Conservation (phyloP, 2,888 invertebrate species). For the Agrilus cyanescens region DNA sequence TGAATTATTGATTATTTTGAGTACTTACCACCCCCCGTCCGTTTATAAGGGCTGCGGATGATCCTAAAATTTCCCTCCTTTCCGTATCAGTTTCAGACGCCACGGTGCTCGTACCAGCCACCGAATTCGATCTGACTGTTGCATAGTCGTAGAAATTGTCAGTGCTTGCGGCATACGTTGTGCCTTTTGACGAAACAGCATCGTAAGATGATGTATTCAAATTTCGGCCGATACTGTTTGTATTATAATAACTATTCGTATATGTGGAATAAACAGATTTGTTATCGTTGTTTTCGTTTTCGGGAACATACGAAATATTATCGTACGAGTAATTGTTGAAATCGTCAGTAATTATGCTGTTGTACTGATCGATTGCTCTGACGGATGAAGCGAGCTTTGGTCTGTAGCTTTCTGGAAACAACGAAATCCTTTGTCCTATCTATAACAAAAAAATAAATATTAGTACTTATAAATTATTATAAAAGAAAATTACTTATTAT, state of each 20-base stretch:
- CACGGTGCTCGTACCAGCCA: conserved; percentile 20
- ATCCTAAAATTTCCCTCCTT: conserved; percentile 27
- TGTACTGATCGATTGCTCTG: conserved; percentile 31
- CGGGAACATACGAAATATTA: conserved; percentile 24
- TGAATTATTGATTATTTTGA: too few species aligned
- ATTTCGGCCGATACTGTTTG: conserved; percentile 3
- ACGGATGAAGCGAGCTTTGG: conserved; percentile 27
- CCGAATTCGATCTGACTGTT: conserved; percentile 24
- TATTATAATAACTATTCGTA: conserved; percentile 2
- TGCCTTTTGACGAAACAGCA: not conserved
- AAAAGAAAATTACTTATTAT: too few species aligned
- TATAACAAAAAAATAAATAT: conserved; percentile 8
- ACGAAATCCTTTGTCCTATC: conserved; percentile 11
- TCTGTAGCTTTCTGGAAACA: conserved; percentile 14
- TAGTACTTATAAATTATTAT: too few species aligned
- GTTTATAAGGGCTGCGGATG: conserved; percentile 15
- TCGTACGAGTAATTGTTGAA: conserved; percentile 15
- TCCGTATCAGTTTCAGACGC: conserved; percentile 20
- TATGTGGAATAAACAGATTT: conserved; percentile 7
- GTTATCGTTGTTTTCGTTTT: conserved; percentile 14
- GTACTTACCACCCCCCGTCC: too few species aligned
- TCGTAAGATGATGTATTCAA: conserved; percentile 4
- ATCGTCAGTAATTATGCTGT: conserved; percentile 26
- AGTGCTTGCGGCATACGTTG: conserved; percentile 13
- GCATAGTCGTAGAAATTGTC: conserved; percentile 25